Base-by-base conservation (phyloP, 2,888 invertebrate genomes). In the Margaritifera margaritifera region DNA sequence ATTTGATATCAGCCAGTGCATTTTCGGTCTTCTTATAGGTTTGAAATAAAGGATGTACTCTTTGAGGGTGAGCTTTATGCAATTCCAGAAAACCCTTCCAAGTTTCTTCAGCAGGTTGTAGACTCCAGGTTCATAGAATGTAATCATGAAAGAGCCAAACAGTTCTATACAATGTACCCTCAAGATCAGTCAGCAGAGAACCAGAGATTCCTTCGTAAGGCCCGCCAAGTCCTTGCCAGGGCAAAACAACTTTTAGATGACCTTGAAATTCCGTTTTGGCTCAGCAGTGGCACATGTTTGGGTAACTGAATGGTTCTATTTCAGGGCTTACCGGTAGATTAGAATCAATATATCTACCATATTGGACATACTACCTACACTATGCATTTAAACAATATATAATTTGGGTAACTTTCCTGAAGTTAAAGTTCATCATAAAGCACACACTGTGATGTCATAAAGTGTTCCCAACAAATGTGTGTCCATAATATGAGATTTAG, bases 281-380 rank as follows among this genome's bases (percentile, higher is more conserved):
- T 92, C 25, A 92, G 91, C 80, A 92, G 92, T 85, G 92, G 92
- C 55, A 92, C 92, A 20, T 90, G 89, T 80, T 80, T 91, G 68
- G 91, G 91, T 91, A 80, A 75, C 72, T 53, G 4, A 19, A 56
- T 42, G 42, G 42, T 42, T 42, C 42, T 1, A 42, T 15, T 42
- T 42, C 42, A 42, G 11, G 42, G 15, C 42, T 2, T 42, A n/a
- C n/a, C n/a, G n/a, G n/a, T n/a, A 42, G 42, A 42, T 42, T 42
- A 42, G 15, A 42, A 42, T 42, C 2, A 42, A 42, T 42, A 42
- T 42, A 31, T 42, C 11, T 42, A 2, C 2, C 15, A 42, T 42
- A 42, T 42, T 15, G 42, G 42, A 42, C 42, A 11, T 42, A 42
- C 11, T 42, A 15, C 15, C 42, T 42, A 15, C 42, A 42, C 11